These are phyloP conservation scores for Epinotia brunnichana DNA, from an alignment of 2,888 invertebrate genomes.

Conservation along the genomic window DNA sequence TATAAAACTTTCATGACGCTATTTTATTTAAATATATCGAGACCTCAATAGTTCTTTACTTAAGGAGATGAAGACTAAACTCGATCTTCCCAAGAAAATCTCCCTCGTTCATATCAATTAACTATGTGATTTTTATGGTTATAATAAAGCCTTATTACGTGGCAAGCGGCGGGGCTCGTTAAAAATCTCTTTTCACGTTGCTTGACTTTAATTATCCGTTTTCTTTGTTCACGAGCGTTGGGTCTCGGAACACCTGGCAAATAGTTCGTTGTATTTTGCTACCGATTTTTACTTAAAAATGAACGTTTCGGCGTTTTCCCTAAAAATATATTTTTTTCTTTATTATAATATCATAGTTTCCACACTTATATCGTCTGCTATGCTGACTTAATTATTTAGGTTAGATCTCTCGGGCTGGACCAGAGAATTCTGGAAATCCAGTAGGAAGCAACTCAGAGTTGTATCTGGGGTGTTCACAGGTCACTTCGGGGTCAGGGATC, in stretches of 20 bases:
- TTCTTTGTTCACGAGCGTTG: slow-evolving; percentile 74
- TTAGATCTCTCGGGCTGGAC: too few relatives aligned
- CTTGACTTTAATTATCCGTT: slow-evolving; percentile 81
- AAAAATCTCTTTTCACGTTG: slow-evolving; percentile 78
- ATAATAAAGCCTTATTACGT: slow-evolving; percentile 77
- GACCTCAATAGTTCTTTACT: background rate
- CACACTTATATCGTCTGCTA: background rate
- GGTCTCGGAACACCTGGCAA: slow-evolving; percentile 65
- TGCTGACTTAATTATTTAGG: background rate
- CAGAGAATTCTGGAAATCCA: too few relatives aligned
- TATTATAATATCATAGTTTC: slow-evolving; percentile 10
- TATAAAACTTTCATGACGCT: background rate
- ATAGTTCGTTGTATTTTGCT: slow-evolving; percentile 60
- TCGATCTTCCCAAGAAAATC: slow-evolving; percentile 20
- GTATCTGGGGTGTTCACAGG: too few relatives aligned
- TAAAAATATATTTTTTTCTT: slow-evolving; percentile 2
- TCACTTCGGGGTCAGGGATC: too few relatives aligned
- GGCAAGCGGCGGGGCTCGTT: slow-evolving; percentile 76
- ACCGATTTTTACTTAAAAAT: slow-evolving; percentile 33
- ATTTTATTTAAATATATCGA: background rate
- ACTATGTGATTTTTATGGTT: slow-evolving; percentile 69
- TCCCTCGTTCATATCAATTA: slow-evolving; percentile 60
- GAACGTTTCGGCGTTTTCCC: background rate
- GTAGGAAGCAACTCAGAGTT: too few relatives aligned
- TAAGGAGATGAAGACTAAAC: slow-evolving; percentile 4